Conservation (phyloP, 1,140 invertebrate species). For the Argopecten irradians region DNA sequence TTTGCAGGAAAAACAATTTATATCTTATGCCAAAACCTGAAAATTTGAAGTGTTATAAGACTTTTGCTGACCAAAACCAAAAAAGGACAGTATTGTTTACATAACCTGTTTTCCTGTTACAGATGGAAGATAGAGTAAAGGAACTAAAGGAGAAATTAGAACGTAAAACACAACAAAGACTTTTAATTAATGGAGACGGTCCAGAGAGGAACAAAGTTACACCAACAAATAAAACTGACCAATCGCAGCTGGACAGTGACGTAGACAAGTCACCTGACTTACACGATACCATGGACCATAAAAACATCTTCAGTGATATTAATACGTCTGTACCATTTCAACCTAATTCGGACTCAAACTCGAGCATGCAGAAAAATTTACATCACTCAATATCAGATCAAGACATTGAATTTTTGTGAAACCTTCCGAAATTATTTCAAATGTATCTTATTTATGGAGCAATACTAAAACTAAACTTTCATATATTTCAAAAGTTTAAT, state of each 20-base stretch:
- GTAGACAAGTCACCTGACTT: not conserved
- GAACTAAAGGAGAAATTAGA: slow-evolving; percentile 64
- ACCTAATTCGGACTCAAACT: slow-evolving; percentile 55
- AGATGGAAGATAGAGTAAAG: slow-evolving; percentile 69
- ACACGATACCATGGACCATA: not conserved
- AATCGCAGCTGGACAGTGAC: not conserved
- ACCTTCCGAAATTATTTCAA: not conserved
- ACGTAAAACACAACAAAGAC: slow-evolving; percentile 56
- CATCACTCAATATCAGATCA: slow-evolving; percentile 40
- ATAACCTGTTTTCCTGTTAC: slow-evolving; percentile 35
- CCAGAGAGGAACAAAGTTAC: not conserved
- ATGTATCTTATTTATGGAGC: not conserved
- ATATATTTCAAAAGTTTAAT: too few relatives aligned
- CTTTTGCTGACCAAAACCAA: too few relatives aligned
- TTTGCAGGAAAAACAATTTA: too few relatives aligned
- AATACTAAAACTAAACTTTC: too few relatives aligned
- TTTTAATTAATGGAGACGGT: slow-evolving; percentile 34
- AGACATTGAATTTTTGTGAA: slow-evolving; percentile 44
- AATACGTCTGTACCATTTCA: not conserved
- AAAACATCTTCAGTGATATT: not conserved
- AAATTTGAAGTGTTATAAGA: not conserved
- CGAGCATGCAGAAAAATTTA: slow-evolving; percentile 52
- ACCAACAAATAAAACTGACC: slow-evolving; percentile 18
- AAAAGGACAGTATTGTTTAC: too few relatives aligned
- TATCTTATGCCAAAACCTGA: not conserved